These are phyloP conservation scores for Dexiosoma caninum DNA, from an alignment of 2,888 invertebrate genomes.

Conservation along the genomic window DNA sequence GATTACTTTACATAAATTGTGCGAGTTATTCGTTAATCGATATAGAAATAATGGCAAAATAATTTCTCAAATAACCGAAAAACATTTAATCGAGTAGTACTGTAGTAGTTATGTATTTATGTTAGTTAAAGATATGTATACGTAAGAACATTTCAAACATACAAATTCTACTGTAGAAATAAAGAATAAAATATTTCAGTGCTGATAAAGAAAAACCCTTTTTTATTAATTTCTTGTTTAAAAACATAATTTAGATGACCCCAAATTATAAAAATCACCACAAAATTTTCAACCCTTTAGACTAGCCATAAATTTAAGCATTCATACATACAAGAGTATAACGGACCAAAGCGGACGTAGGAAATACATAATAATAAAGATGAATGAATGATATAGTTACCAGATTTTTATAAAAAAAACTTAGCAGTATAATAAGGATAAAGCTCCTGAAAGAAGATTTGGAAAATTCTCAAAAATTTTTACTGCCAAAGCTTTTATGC, in stretches of 20 bases:
- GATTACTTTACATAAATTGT: too few relatives aligned
- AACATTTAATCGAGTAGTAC: too few relatives aligned
- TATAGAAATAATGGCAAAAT: too few relatives aligned
- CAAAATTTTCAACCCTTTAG: constrained; percentile 52
- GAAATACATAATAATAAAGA: not conserved
- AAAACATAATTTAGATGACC: constrained; percentile 53
- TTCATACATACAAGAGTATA: not conserved
- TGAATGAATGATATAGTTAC: not conserved
- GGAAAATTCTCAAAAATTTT: too few relatives aligned
- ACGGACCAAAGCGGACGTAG: constrained; percentile 5
- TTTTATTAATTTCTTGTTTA: constrained; percentile 11
- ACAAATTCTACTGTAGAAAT: not conserved
- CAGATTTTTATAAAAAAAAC: not conserved
- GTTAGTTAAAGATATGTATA: constrained; percentile 47
- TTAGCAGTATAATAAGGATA: too few relatives aligned
- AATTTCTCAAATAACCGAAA: too few relatives aligned
- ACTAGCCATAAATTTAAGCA: constrained; percentile 15
- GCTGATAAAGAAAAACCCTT: constrained; percentile 8
- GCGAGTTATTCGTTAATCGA: too few relatives aligned
- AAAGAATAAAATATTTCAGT: not conserved
- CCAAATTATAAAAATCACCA: constrained; percentile 59
- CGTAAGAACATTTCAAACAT: not conserved
- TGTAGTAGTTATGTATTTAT: too few relatives aligned
- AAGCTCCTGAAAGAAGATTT: too few relatives aligned
- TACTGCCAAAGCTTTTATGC: too few relatives aligned